Conservation (phyloP, 2,797 vertebrate species). For the Peromyscus attwateri region DNA sequence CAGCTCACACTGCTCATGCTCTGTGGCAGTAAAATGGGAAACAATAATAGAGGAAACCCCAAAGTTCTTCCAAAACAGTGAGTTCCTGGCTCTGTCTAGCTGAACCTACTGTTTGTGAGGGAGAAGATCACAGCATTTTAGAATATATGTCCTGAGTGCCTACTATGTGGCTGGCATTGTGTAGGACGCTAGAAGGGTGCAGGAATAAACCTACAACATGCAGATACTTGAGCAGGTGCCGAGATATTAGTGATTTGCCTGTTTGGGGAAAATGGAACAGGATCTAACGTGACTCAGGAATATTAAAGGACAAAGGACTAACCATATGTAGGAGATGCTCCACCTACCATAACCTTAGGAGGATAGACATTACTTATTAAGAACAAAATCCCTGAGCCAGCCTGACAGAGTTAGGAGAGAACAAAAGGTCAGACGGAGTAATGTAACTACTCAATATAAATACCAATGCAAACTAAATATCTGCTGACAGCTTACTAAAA, state of each 20-base stretch:
- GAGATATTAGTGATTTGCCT: not conserved
- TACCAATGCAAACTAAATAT: slow-evolving; percentile 22
- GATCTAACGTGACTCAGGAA: slow-evolving; percentile 21
- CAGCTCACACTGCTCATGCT: not conserved
- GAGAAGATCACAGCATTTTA: not conserved
- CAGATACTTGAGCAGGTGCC: not conserved
- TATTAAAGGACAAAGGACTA: not conserved
- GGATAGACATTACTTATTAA: not conserved
- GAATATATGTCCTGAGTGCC: not conserved
- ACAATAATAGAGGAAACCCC: not conserved
- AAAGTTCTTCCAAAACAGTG: not conserved
- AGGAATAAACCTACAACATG: not conserved
- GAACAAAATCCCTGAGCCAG: not conserved
- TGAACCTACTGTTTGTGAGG: not conserved
- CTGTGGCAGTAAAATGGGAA: not conserved
- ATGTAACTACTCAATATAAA: not conserved
- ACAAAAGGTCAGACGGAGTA: not conserved
- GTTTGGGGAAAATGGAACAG: not conserved
- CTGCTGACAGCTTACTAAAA: slow-evolving; percentile 8
- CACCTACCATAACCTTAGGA: not conserved
- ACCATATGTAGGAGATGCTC: not conserved
- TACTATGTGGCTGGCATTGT: not conserved
- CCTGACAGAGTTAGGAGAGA: not conserved
- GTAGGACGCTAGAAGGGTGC: not conserved
- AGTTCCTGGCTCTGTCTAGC: not conserved